Conservation (phyloP, 2,888 invertebrate species). For the Cremastinae sp. region DNA sequence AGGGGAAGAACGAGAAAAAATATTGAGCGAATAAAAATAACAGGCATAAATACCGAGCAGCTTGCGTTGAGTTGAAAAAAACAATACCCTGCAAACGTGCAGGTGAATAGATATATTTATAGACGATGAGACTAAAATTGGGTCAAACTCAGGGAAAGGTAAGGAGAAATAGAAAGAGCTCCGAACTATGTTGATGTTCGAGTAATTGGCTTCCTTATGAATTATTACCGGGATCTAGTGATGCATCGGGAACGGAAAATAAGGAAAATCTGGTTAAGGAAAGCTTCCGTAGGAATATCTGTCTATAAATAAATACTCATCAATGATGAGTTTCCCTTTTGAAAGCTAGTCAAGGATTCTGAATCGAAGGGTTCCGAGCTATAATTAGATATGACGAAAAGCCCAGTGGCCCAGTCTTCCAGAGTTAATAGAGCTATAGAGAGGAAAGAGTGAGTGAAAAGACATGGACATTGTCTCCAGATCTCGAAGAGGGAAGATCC, state of each 20-base stretch:
- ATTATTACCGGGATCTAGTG: constrained; percentile 32
- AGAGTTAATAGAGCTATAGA: constrained; percentile 21
- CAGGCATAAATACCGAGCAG: background rate
- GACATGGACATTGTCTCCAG: background rate
- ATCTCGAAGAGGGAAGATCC: constrained; percentile 37
- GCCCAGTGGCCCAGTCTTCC: constrained; percentile 48
- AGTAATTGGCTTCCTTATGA: constrained; percentile 48
- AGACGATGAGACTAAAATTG: constrained; percentile 7
- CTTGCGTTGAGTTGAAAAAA: constrained; percentile 5
- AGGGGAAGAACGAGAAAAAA: background rate
- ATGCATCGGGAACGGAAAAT: constrained; percentile 22
- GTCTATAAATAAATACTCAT: constrained; percentile 19
- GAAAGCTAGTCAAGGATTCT: too few species aligned
- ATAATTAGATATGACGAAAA: constrained; percentile 47
- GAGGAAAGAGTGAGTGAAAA: background rate
- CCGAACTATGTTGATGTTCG: constrained; percentile 38
- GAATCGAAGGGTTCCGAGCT: background rate
- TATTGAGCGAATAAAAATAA: too few species aligned
- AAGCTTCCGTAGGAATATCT: background rate
- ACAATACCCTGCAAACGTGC: constrained; percentile 7
- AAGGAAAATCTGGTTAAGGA: constrained; percentile 28
- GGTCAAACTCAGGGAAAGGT: constrained; percentile 34
- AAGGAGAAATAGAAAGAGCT: constrained; percentile 10
- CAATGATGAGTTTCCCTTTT: too few species aligned
- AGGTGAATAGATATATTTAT: background rate